Evolutionary conservation across 2,113 vertebrate species (phyloP).

Genomic region (Uria aalge): DNA sequence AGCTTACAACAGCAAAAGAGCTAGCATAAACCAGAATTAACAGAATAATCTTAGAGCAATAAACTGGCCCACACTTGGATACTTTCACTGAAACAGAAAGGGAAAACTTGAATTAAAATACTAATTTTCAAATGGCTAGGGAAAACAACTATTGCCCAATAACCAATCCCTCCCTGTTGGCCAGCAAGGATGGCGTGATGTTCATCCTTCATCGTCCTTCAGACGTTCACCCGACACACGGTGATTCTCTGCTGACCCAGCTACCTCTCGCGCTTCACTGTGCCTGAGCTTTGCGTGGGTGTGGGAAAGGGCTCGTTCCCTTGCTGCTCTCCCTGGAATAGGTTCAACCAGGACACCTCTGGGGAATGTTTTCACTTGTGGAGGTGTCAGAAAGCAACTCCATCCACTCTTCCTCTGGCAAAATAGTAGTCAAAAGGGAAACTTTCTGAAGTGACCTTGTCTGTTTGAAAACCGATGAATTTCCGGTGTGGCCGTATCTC

Average conservation of each 20-base stretch:
- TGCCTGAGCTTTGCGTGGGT: background rate
- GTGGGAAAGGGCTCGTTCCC: background rate
- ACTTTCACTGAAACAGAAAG: background rate
- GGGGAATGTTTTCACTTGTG: background rate
- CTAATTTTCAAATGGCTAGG: background rate
- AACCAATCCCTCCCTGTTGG: background rate
- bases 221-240: background rate
- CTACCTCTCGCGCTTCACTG: rapidly evolving
- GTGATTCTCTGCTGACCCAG: background rate
- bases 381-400: background rate
- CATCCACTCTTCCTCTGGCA: background rate
- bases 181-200: background rate
- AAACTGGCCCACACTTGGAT: background rate
- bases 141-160: background rate
- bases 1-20: background rate
- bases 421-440: background rate
- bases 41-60: background rate
- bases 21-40: background rate
- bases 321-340: background rate
- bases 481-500: background rate
- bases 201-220: background rate
- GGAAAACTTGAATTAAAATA: background rate
- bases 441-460: background rate
- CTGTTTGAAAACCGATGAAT: background rate
- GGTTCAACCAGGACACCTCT: background rate